Evolutionary conservation across 2,113 vertebrate species (phyloP).

Genomic region (Tympanuchus pallidicinctus): DNA sequence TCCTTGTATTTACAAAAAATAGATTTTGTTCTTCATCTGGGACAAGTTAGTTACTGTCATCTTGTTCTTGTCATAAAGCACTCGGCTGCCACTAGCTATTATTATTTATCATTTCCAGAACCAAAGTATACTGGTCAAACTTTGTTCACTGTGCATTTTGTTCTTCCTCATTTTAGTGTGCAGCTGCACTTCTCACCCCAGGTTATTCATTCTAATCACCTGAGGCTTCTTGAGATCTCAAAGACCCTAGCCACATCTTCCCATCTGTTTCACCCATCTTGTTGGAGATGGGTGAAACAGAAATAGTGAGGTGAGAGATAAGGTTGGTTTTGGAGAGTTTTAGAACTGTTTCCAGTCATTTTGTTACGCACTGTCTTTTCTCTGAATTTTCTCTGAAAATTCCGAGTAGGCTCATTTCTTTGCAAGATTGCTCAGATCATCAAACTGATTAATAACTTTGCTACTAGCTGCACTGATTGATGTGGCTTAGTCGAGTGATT

Average conservation of each 20-base stretch:
- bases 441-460: constrained; percentile 74
- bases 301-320: neutral
- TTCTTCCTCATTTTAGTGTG: neutral
- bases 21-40: constrained; percentile 26
- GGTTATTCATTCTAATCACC: neutral
- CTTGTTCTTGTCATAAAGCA: constrained; percentile 52
- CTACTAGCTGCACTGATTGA: constrained; percentile 72
- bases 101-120: constrained; percentile 41
- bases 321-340: neutral
- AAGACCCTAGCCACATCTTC: neutral
- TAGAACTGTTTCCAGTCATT: constrained; percentile 11
- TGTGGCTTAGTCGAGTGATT: constrained; percentile 76
- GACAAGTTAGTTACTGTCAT: constrained; percentile 33
- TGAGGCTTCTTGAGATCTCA: neutral
- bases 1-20: neutral
- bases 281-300: neutral
- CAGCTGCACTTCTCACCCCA: neutral
- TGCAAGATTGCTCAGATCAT: constrained; percentile 66
- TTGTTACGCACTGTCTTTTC: neutral
- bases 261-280: neutral
- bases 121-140: neutral
- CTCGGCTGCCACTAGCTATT: neutral
- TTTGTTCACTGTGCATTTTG: constrained; percentile 20
- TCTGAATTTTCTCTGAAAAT: constrained; percentile 51
- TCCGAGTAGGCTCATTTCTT: constrained; percentile 67